These are phyloP conservation scores for Pammene aurita DNA, from an alignment of 2,888 invertebrate genomes.

Conservation along the genomic window DNA sequence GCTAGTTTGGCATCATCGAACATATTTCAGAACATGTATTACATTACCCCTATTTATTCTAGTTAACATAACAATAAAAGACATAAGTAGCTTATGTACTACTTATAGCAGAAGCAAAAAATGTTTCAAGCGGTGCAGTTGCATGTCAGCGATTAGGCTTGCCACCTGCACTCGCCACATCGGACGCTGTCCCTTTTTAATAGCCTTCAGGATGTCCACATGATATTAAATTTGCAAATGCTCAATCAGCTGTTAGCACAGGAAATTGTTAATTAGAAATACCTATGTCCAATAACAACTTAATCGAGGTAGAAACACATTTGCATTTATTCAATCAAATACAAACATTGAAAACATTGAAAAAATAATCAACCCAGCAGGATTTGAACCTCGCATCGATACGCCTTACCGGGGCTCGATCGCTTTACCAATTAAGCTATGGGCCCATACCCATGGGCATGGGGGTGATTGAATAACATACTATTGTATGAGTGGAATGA, in stretches of 20 bases:
- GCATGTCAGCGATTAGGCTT: slow-evolving; percentile 49
- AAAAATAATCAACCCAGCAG: too few relatives aligned
- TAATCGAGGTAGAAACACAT: slow-evolving; percentile 11
- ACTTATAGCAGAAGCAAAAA: slow-evolving; percentile 61
- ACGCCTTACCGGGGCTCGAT: too few relatives aligned
- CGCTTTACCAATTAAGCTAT: too few relatives aligned
- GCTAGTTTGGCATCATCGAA: neutral
- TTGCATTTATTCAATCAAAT: too few relatives aligned
- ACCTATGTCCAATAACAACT: slow-evolving; percentile 20
- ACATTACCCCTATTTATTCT: neutral
- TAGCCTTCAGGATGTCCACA: slow-evolving; percentile 32
- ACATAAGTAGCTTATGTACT: slow-evolving; percentile 52
- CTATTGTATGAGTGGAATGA: too few relatives aligned
- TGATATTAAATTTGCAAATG: slow-evolving; percentile 33
- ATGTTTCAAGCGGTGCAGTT: slow-evolving; percentile 59
- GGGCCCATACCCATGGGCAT: too few relatives aligned
- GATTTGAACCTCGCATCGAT: too few relatives aligned
- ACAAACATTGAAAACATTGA: too few relatives aligned
- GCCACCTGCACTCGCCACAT: slow-evolving; percentile 39
- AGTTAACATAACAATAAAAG: neutral
- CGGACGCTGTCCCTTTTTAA: slow-evolving; percentile 32
- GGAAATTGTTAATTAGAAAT: slow-evolving; percentile 31
- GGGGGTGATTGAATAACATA: too few relatives aligned
- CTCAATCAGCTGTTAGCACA: slow-evolving; percentile 12
- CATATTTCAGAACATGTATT: neutral